Evolutionary conservation across 2,113 vertebrate genomes (phyloP).

Genomic region (Sorex fumeus): DNA sequence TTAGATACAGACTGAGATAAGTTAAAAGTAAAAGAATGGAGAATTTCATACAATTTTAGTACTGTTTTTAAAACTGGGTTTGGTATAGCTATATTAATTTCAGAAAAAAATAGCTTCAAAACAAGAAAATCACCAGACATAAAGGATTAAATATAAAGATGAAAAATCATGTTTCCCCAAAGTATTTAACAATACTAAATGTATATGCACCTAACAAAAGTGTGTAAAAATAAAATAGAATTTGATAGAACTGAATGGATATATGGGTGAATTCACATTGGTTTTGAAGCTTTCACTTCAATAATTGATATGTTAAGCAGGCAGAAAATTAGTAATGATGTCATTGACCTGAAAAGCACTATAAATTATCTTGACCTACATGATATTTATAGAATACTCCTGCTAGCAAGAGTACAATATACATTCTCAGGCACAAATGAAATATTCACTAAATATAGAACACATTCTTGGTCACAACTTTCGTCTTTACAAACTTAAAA

Average conservation of each 20-base stretch:
- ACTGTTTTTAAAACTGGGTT: background rate
- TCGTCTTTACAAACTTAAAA: background rate
- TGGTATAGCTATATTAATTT: background rate
- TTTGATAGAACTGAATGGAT: background rate
- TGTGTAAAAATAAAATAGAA: constrained; percentile 2
- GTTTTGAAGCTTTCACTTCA: constrained; percentile 18
- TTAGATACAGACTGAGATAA: background rate
- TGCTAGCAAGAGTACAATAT: background rate
- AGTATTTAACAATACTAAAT: background rate
- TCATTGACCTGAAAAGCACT: constrained; percentile 2
- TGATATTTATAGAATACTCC: constrained; percentile 22
- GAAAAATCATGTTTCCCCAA: background rate
- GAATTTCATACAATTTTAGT: background rate
- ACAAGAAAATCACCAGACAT: background rate
- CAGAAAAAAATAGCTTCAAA: background rate
- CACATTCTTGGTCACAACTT: background rate
- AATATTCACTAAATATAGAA: background rate
- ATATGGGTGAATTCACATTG: background rate
- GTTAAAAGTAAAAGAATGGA: background rate
- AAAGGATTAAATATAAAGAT: background rate
- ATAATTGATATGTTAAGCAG: constrained; percentile 45
- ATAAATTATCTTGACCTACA: constrained; percentile 39
- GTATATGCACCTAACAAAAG: background rate
- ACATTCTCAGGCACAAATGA: background rate
- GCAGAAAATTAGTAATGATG: constrained; percentile 53